These are phyloP conservation scores for Pollenia griseotomentosa DNA, from an alignment of 2,888 invertebrate species.

Conservation along the genomic window DNA sequence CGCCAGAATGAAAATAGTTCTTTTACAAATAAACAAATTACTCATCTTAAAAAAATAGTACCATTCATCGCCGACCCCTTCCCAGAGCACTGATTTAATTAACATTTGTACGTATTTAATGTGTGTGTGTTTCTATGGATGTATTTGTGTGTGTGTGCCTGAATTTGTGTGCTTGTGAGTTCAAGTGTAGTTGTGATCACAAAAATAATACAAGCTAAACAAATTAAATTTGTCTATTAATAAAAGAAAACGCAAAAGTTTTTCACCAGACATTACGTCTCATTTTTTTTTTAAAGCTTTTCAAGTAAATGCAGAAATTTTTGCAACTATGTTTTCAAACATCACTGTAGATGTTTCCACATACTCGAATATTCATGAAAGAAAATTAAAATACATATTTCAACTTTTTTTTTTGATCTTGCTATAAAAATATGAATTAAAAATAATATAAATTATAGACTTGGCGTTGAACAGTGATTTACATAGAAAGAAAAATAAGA, in stretches of 20 bases:
- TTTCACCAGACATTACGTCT: constrained; percentile 36
- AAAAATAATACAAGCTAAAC: constrained; percentile 56
- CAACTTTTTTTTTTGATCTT: constrained; percentile 37
- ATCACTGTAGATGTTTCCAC: constrained; percentile 34
- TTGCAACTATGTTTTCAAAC: constrained; percentile 41
- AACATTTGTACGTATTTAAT: constrained; percentile 17
- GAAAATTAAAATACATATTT: constrained; percentile 54
- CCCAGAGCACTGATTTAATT: constrained; percentile 55
- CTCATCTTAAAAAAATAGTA: constrained; percentile 58
- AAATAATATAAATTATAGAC: constrained; percentile 77
- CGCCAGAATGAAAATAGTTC: constrained; percentile 61
- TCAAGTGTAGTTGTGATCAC: constrained; percentile 44
- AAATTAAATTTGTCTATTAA: constrained; percentile 24
- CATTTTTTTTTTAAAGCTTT: constrained; percentile 21
- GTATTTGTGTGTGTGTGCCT: not conserved
- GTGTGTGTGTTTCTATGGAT: not conserved
- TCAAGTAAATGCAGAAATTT: not conserved
- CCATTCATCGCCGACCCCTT: constrained; percentile 52
- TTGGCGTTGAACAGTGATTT: constrained; percentile 50
- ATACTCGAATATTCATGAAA: constrained; percentile 38
- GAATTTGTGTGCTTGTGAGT: not conserved
- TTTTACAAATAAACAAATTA: constrained; percentile 71
- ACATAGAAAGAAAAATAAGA: not conserved
- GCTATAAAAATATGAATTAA: constrained; percentile 76
- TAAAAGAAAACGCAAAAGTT: constrained; percentile 39